Base-by-base conservation (phyloP, 2,888 invertebrate genomes). In the Pammene fasciana region DNA sequence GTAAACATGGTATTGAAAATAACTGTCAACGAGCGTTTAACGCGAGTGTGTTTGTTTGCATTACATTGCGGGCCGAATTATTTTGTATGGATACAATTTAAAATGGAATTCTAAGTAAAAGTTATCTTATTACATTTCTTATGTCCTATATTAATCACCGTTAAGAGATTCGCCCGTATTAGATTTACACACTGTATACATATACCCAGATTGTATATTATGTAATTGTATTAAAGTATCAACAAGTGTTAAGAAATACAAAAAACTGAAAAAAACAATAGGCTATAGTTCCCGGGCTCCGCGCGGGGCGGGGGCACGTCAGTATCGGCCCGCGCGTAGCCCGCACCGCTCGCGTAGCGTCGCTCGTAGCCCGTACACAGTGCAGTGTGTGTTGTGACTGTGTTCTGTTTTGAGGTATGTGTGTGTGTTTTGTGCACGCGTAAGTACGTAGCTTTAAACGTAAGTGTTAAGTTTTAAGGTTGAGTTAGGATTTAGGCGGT, bases 271-370 rank as follows among this genome's bases (percentile, higher is more conserved):
- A 76, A 76, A 74, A 75, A 77, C 52, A 76, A 77, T 78, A 78
- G 74, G 75, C 79, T 78, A 80, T 75, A 76, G 72, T 74, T 73
- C 77, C 78, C 74, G 75, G 75, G 60, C 73, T 75, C 74, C 77
- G 82, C 80, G 85, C 79, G 89, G 87, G 89, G 86, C 77, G 87
- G 81, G 81, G 76, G 85, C 85, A 84, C 90, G 89, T 84, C 90
- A 92, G 91, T 92, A 86, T 85, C 84, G 86, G 85, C 82, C 76
- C 81, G 82, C 86, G 83, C 89, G 89, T 88, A 85, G 88, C 81
- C 76, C 87, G 85, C 85, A 85, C 86, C 85, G 79, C 57, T 26
- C 50, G 90, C 88, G 88, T 89, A 87, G 70, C 78, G 82, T 74
- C 73, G 77, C 72, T 34, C 34, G 48, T 48, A 50, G 50, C 16